Conservation (phyloP, 2,113 vertebrate species). For the Amblyornis subalaris region DNA sequence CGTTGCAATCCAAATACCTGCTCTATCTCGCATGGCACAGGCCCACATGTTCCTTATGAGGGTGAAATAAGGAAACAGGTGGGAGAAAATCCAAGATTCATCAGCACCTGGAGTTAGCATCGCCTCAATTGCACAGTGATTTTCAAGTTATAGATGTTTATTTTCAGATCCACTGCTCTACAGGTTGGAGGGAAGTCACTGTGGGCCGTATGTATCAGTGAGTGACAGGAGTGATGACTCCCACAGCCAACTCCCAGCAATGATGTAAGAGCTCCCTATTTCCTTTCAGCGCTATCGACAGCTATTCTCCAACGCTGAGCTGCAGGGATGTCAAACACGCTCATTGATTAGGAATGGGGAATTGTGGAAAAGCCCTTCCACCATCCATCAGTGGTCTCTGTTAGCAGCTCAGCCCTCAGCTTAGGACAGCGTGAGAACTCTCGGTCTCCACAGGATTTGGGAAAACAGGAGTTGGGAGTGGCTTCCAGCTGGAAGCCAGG, state of each 20-base stretch:
- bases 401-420: background rate
- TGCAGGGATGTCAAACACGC: background rate
- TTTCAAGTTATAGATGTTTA: background rate
- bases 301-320: background rate
- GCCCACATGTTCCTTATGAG: background rate
- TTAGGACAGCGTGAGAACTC: background rate
- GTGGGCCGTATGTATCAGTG: background rate
- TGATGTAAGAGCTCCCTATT: background rate
- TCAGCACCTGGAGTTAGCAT: background rate
- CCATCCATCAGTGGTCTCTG: background rate
- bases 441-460: background rate
- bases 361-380: background rate
- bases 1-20: accelerated
- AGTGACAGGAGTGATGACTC: background rate
- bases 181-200: background rate
- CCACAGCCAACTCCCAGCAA: background rate
- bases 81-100: background rate
- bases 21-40: background rate
- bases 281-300: background rate
- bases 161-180: background rate
- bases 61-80: background rate
- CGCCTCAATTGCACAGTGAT: background rate
- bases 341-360: constrained; percentile 7
- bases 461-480: background rate
- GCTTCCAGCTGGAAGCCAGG: background rate